Base-by-base conservation (phyloP, 2,797 vertebrate species). In the Schizopygopsis pylzovi region DNA sequence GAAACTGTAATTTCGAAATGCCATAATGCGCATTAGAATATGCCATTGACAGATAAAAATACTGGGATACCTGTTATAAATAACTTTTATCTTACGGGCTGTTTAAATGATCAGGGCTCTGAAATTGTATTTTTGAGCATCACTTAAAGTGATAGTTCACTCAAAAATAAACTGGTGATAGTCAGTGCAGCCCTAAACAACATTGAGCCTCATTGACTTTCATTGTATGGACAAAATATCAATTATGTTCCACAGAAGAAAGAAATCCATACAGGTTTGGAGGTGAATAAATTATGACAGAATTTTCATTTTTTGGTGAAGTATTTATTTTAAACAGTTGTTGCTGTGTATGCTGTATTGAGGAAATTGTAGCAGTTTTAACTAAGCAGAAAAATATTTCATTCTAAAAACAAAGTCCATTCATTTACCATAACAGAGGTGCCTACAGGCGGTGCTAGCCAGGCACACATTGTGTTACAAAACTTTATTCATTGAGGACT, bases 401-500 rank as follows among this genome's bases (percentile, higher is more conserved):
- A 25, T 1, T 41, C 11, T 70, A 10, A 71, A 71, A 70, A 41
- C 52, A 61, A 63, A 76, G 13, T 33, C 41, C 12, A 85, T 84
- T 28, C 33, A 49, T 67, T n/a, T 43, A 71, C 9, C 54, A 39
- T 56, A 43, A n/a, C 16, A 37, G 10, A 71, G 49, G 83, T 79
- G 39, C 75, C 16, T 56, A 79, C 11, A 68, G 63, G 12, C n/a
- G 28, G 11, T 70, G 20, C 83, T 67, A 72, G 33, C n/a, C 54
- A 41, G 37, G 45, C 47, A 75, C 49, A 67, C 18, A 41, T 41
- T 5, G 28, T 52, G 39, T 59, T 59, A 59, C 18, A 37, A 25
- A 61, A 49, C 43, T 37, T 61, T 4, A 72, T 83, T 87, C 16
- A 63, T 63, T 1, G 12, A 45, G 49, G 73, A 70, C 63, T 59